These are phyloP conservation scores for Lineus longissimus DNA, from an alignment of 1,140 invertebrate species.

Conservation along the genomic window DNA sequence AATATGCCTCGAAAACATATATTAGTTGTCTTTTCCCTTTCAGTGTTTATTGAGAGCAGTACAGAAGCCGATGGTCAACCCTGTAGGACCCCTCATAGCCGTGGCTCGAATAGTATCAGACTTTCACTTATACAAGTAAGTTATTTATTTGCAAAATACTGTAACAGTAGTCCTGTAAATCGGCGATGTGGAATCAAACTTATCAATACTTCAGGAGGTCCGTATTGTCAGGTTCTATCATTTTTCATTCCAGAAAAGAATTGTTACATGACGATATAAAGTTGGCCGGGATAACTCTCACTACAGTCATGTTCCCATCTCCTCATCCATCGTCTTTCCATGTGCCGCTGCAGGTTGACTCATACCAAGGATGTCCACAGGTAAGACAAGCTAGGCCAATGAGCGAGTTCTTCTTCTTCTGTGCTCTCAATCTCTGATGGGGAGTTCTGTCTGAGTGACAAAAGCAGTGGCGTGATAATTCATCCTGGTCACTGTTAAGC, in stretches of 20 bases:
- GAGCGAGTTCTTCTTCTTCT: too few relatives aligned
- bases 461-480: too few relatives aligned
- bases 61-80: slow-evolving; percentile 31
- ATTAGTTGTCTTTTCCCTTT: slow-evolving; percentile 5
- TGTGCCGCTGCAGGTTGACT: slow-evolving; percentile 19
- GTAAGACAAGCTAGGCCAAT: slow-evolving; percentile 18
- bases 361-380: slow-evolving; percentile 37
- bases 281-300: slow-evolving; percentile 33
- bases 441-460: too few relatives aligned
- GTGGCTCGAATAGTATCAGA: slow-evolving; percentile 47
- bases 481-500: too few relatives aligned
- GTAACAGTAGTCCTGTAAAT: not conserved
- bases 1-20: too few relatives aligned
- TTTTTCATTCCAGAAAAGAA: not conserved
- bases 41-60: slow-evolving; percentile 36
- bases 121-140: slow-evolving; percentile 44
- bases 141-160: not conserved
- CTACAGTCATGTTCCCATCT: slow-evolving; percentile 33
- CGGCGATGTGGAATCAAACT: not conserved
- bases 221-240: not conserved
- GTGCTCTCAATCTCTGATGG: too few relatives aligned
- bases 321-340: slow-evolving; percentile 33
- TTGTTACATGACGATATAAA: not conserved
- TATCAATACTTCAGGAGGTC: too few relatives aligned
- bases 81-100: slow-evolving; percentile 41